Conservation (phyloP, 2,888 invertebrate genomes). For the Myopa testacea region DNA sequence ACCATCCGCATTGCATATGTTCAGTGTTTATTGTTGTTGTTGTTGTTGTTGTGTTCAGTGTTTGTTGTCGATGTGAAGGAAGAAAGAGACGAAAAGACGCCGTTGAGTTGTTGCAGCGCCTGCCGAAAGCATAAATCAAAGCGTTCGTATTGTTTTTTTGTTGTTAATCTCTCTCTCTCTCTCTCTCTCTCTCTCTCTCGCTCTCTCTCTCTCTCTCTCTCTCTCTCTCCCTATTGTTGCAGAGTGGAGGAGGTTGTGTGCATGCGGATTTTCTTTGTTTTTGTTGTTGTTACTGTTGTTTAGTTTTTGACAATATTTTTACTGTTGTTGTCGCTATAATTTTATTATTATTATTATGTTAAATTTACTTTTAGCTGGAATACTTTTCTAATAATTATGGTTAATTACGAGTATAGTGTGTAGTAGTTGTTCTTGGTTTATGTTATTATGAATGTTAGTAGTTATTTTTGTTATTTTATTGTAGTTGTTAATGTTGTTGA, state of each 20-base stretch:
- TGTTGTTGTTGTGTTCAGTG: not conserved
- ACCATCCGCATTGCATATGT: not conserved
- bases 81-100: too few relatives aligned
- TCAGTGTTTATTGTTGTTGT: not conserved
- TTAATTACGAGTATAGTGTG: too few relatives aligned
- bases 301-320: too few relatives aligned
- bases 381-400: not conserved
- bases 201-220: not conserved
- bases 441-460: not conserved
- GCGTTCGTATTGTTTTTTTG: conserved; percentile 9
- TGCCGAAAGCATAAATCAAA: conserved; percentile 13
- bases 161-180: not conserved
- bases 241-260: not conserved
- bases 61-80: too few relatives aligned
- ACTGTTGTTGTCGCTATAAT: conserved; percentile 24
- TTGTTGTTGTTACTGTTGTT: too few relatives aligned
- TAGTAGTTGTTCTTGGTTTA: not conserved
- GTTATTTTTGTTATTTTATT: not conserved
- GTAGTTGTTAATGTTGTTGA: not conserved
- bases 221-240: not conserved
- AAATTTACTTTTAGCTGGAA: conserved; percentile 15
- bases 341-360: conserved; percentile 21
- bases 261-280: not conserved
- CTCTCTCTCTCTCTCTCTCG: not conserved
- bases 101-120: too few relatives aligned